A percentile compares a stretch with the other conserved stretches of the same genome.
Evolutionary conservation across 1,140 invertebrate species (phyloP).

Genomic region (Drosophila ogumai): DNA sequence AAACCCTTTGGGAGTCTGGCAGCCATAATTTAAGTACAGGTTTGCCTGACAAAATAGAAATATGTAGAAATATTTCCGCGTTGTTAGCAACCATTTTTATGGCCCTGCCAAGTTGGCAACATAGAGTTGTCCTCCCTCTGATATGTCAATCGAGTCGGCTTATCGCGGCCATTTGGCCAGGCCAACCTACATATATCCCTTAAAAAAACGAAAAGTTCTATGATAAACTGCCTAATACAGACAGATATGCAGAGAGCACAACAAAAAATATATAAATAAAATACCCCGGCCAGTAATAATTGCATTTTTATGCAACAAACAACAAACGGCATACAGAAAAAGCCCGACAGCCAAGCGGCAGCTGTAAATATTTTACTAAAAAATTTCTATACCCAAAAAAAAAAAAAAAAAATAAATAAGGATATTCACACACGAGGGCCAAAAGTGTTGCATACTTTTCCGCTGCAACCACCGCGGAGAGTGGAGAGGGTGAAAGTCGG

Average conservation of each 20-base stretch:
- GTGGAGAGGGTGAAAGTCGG: not conserved
- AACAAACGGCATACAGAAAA: constrained; percentile 43
- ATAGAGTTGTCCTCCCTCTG: constrained; percentile 25
- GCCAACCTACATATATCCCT: not conserved
- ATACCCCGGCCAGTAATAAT: constrained; percentile 59
- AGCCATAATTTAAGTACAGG: constrained; percentile 25
- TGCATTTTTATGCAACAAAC: constrained; percentile 74
- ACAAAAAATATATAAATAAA: constrained; percentile 28
- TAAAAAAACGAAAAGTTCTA: constrained; percentile 38
- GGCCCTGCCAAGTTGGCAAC: constrained; percentile 50
- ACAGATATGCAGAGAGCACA: constrained; percentile 30
- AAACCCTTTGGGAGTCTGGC: constrained; percentile 16
- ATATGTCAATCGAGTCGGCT: constrained; percentile 62
- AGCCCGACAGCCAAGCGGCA: constrained; percentile 13
- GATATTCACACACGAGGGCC: constrained; percentile 25
- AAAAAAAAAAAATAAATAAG: constrained; percentile 10
- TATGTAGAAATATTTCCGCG: constrained; percentile 8
- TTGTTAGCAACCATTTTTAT: constrained; percentile 45
- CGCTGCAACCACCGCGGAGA: constrained; percentile 12
- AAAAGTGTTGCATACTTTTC: constrained; percentile 51
- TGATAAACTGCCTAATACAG: constrained; percentile 51
- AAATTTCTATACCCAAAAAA: constrained; percentile 64
- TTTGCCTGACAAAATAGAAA: not conserved
- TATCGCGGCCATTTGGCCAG: constrained; percentile 47
- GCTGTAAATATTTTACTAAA: constrained; percentile 71